A percentile compares a stretch with the other conserved stretches of the same genome.
Evolutionary conservation across 2,888 invertebrate species (phyloP).

Genomic region (Callosobruchus maculatus): DNA sequence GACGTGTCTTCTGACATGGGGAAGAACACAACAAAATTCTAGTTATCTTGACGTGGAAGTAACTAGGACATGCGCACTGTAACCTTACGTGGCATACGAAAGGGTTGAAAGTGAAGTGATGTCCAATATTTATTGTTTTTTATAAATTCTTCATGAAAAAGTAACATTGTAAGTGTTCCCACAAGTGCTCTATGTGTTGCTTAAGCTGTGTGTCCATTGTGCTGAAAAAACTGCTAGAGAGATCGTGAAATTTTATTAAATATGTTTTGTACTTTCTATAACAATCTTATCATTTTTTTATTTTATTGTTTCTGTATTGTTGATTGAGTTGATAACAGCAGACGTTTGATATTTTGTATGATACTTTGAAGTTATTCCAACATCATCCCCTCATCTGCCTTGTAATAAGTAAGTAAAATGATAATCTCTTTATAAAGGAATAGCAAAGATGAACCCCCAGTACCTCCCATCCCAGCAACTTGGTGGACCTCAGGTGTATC

Average conservation of each 20-base stretch:
- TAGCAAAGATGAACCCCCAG: constrained; percentile 52
- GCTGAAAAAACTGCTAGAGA: background rate
- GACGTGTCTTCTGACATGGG: constrained; percentile 10
- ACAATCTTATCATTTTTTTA: background rate
- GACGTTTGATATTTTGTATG: background rate
- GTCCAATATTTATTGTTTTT: constrained; percentile 34
- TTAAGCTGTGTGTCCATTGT: background rate
- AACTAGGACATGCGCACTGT: constrained; percentile 54
- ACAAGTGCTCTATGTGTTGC: background rate
- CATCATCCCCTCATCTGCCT: background rate
- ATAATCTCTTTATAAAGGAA: background rate
- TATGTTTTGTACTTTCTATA: background rate
- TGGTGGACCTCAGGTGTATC: constrained; percentile 28
- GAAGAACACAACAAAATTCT: constrained; percentile 14
- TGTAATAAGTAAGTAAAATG: background rate
- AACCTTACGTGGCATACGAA: constrained; percentile 60
- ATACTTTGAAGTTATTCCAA: background rate
- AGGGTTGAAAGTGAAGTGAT: constrained; percentile 30
- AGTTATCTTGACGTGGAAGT: constrained; percentile 49
- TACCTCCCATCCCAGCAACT: constrained; percentile 46
- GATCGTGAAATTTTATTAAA: background rate
- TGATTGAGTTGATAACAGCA: background rate
- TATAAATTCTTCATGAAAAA: constrained; percentile 14
- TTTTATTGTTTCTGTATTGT: background rate
- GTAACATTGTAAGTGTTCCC: background rate